Evolutionary conservation across 2,113 vertebrate species (phyloP), one percentile per base, ranked within the genome.

Genomic region (Seriola rivoliana): DNA sequence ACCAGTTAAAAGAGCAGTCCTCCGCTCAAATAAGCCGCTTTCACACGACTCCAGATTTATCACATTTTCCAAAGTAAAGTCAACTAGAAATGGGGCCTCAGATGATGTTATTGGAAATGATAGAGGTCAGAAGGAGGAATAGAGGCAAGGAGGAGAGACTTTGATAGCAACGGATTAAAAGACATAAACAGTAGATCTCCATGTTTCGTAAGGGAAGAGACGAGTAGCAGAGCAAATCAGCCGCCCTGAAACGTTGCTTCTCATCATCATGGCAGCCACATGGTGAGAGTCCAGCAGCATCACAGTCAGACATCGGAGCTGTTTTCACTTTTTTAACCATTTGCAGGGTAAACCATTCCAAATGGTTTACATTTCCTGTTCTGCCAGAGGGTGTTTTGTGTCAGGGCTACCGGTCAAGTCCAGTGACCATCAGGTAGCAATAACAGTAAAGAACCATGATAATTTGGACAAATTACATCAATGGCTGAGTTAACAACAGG

Each of bases 41-140:
- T 81, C 70, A 81, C 80, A 71, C 16, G 21, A 75, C 40, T 69
- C 60, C 82, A 74, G 54, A 74, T 78, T 84, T 75, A 81, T 80
- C 84, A 79, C 67, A 75, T 87, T 81, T 87, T 87, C 36, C 69
- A 67, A 87, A 88, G 84, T 80, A 87, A 88, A 84, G 74, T 2
- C 2, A 80, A 65, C 55, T 1, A 34, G 70, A 84, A 84, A 70
- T 14, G 62, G 55, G 59, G 71, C 62, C 62, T 85, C 55, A 29
- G 59, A 59, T 57, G 55, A 40, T 62, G 71, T 83, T 85, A 79
- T 63, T 81, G 82, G 75, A 84, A 84, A 75, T 58, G 77, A 87
- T 48, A 25, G 58, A 84, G 84, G 86, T 79, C 84, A 84, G 38
- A 29, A 17, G 23, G 11, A 75, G 81, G 73, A 40, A 59, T 9